Evolutionary conservation across 2,113 vertebrate species (phyloP).

Genomic region (Dicaeum eximium): DNA sequence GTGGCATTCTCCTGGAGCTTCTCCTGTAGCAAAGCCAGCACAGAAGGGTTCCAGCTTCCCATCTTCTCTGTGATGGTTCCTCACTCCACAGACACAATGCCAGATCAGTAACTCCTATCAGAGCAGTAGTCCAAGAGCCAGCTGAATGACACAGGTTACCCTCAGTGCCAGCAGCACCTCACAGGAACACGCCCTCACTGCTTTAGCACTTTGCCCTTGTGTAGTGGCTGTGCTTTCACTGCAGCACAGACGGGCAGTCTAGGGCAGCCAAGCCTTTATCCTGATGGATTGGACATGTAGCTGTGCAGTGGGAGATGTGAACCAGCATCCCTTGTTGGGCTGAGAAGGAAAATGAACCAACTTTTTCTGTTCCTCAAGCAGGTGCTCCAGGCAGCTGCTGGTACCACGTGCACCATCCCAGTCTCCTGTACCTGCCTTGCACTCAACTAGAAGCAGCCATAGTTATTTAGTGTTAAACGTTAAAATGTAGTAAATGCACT

Average conservation of each 20-base stretch:
- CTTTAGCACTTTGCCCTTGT: background rate
- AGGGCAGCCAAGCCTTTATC: background rate
- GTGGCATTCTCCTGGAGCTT: background rate
- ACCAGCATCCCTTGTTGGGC: background rate
- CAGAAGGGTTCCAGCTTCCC: background rate
- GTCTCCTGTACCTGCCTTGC: background rate
- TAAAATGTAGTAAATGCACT: background rate
- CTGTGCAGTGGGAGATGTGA: background rate
- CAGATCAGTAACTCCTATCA: no score
- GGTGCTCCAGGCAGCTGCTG: background rate
- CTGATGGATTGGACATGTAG: rapidly evolving
- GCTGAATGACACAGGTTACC: background rate
- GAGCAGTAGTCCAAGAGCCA: background rate
- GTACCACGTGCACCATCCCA: rapidly evolving
- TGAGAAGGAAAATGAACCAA: background rate
- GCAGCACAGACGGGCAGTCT: background rate
- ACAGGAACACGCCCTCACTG: background rate
- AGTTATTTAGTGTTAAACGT: background rate
- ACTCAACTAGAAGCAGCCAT: background rate
- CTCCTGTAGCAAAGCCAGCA: background rate
- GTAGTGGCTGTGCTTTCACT: background rate
- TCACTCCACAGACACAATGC: background rate
- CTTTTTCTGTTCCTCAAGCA: background rate
- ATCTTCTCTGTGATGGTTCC: rapidly evolving
- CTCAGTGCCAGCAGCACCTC: background rate